Evolutionary conservation across 2,888 invertebrate species (phyloP).

Genomic region (Imbricaverruca yamaguchii): DNA sequence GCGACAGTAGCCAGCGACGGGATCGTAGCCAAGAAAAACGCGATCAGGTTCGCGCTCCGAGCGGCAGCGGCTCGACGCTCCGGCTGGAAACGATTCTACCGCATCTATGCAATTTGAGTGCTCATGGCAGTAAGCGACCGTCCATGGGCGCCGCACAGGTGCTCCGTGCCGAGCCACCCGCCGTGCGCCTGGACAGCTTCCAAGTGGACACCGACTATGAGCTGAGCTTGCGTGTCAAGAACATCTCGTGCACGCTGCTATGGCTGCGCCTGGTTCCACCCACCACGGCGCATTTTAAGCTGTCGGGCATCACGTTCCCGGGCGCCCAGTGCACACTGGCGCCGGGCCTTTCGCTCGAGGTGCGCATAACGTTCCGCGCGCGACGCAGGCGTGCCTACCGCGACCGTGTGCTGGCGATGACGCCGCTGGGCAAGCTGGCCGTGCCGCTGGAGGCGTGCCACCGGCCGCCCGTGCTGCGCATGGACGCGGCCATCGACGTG

Average conservation of each 20-base stretch:
- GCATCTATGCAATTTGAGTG: slow-evolving; percentile 56
- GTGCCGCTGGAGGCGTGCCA: slow-evolving; percentile 51
- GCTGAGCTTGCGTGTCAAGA: slow-evolving; percentile 50
- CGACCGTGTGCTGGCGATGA: slow-evolving; percentile 46
- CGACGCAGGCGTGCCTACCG: slow-evolving; percentile 50
- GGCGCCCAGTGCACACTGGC: slow-evolving; percentile 47
- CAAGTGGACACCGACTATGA: slow-evolving; percentile 63
- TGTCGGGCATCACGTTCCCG: slow-evolving; percentile 75
- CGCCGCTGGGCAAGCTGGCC: slow-evolving; percentile 51
- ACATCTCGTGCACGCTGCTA: slow-evolving; percentile 45
- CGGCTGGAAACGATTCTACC: slow-evolving; percentile 58
- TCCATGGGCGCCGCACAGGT: slow-evolving; percentile 73
- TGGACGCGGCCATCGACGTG: slow-evolving; percentile 31
- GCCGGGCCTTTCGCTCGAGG: slow-evolving; percentile 52
- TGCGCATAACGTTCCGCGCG: slow-evolving; percentile 51
- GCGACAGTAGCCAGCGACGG: slow-evolving; percentile 76
- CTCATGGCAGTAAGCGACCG: slow-evolving; percentile 70
- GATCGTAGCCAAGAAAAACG: slow-evolving; percentile 55
- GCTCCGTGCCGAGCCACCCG: slow-evolving; percentile 47
- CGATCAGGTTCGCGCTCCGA: background rate
- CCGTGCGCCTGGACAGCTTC: slow-evolving; percentile 41
- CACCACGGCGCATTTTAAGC: slow-evolving; percentile 51
- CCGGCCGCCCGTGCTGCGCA: slow-evolving; percentile 42
- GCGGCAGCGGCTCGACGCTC: slow-evolving; percentile 54
- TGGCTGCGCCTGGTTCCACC: slow-evolving; percentile 49